phyloP scores from a whole-genome alignment of 2,888 invertebrate genomes.

The Heliconius erato region DNA sequence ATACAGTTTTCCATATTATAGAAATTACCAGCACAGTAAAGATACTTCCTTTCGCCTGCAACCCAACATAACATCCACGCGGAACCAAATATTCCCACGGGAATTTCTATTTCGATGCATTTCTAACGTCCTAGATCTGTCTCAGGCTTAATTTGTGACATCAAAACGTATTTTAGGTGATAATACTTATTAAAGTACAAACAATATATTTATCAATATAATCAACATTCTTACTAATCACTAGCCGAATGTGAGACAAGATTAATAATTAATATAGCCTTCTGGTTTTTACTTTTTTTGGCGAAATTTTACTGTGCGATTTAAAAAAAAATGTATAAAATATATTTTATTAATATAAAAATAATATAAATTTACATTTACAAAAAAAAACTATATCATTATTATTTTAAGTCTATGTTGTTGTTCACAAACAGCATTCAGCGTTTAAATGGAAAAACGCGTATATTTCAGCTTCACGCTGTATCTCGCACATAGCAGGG shows the following conservation, averaged over 20 bases:
- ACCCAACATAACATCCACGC: not conserved
- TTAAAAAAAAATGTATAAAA: not conserved
- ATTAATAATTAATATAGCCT: not conserved
- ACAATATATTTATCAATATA: not conserved
- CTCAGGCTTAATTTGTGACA: not conserved
- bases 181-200: not conserved
- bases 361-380: not conserved
- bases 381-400: not conserved
- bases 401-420: not conserved
- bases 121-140: not conserved
- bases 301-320: not conserved
- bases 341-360: not conserved
- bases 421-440: not conserved
- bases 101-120: constrained; percentile 1
- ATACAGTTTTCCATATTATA: not conserved
- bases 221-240: not conserved
- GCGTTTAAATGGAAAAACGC: constrained; percentile 1
- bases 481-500: too few relatives aligned
- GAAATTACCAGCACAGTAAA: not conserved
- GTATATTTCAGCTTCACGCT: too few relatives aligned
- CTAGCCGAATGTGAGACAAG: not conserved
- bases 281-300: not conserved
- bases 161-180: not conserved
- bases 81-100: not conserved
- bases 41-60: not conserved